phyloP scores from a whole-genome alignment of 92 coral and sea anemone species.

The Bergia sp. region DNA sequence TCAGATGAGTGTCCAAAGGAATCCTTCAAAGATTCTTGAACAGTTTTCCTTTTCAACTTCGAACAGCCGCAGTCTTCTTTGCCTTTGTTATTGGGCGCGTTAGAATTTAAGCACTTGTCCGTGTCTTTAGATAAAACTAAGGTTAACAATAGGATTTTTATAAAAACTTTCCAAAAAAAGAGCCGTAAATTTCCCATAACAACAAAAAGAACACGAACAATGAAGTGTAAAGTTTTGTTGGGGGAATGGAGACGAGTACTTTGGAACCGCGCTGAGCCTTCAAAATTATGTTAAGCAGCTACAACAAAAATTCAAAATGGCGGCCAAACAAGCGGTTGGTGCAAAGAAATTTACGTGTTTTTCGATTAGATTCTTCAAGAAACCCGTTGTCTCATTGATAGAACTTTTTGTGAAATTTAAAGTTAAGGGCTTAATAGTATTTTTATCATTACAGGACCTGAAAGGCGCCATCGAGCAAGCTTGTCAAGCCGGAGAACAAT shows the following conservation, averaged over 20 bases:
- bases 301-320: constrained; percentile 57
- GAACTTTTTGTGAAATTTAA: not conserved
- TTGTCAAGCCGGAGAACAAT: constrained; percentile 87
- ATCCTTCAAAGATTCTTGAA: not conserved
- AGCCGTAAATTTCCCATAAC: constrained; percentile 15
- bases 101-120: constrained; percentile 19
- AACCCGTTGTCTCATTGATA: not conserved
- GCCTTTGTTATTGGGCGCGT: constrained; percentile 9
- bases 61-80: constrained; percentile 63
- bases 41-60: constrained; percentile 21
- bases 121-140: constrained; percentile 34
- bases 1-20: constrained; percentile 13
- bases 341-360: not conserved
- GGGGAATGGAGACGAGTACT: constrained; percentile 29
- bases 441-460: constrained; percentile 57
- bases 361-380: not conserved
- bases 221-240: not conserved
- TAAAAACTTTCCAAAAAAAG: not conserved
- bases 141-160: constrained; percentile 17
- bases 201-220: not conserved
- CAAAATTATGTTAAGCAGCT: constrained; percentile 52
- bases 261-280: constrained; percentile 44
- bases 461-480: constrained; percentile 89
- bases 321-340: constrained; percentile 77
- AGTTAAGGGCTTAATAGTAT: not conserved